Evolutionary conservation across 2,888 invertebrate species (phyloP), one percentile per base, ranked within the genome.

Genomic region (Lapara coniferarum): DNA sequence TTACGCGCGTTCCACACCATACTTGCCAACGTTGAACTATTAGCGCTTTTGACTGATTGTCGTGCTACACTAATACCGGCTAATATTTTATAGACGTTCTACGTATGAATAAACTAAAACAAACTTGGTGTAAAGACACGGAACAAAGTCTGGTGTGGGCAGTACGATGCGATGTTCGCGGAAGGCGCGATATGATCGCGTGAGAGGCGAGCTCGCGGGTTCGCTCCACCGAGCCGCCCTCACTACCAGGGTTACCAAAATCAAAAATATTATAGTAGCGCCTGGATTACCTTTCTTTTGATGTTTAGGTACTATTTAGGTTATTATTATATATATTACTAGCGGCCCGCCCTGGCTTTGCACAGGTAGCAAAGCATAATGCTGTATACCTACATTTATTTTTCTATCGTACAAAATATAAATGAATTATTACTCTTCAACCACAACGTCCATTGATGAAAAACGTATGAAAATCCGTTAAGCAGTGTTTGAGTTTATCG

Each of bases 101-200:
- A 86, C 86, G 87, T 87, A 87, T 85, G 82, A 77, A 76, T 76
- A 78, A 81, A 84, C 82, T 82, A 85, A 81, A 80, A 83, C 76
- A 79, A 81, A 84, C 84, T 83, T 86, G 85, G 85, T 82, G 82
- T 82, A 81, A 87, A 88, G 88, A 89, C 89, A 89, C 89, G 90
- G 86, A 89, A 91, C 81, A 89, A 89, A 89, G 85, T 85, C 85
- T n/a, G n/a, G 81, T 85, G 82, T 89, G 89, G 89, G 85, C 90
- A 89, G 89, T 87, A 85, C 89, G 85, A 87, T 86, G 89, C 90
- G 86, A 90, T 90, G 92, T 92, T 91, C 89, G 89, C 92, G 90
- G 92, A 89, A 91, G 89, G 89, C 85, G 89, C 88, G 93, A 92
- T 92, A 92, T 89, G 85, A 93, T 93, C 93, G 92, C 92, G 91